Evolutionary conservation across 92 coral and sea anemone species (phyloP).

Genomic region (Meandrina meandrites): DNA sequence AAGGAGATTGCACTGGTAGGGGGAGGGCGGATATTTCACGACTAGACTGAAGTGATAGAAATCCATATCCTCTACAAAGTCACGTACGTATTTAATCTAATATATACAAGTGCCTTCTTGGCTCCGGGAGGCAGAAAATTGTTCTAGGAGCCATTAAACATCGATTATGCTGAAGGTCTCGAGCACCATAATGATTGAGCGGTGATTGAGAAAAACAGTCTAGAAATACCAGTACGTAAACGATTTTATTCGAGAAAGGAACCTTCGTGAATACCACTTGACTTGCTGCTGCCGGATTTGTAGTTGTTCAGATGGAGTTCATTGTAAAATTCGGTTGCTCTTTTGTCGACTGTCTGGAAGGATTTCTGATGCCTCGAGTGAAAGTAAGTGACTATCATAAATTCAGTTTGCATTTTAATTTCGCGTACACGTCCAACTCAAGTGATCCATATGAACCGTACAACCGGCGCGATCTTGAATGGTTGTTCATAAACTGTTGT

Average conservation of each 20-base stretch:
- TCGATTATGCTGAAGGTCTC: background rate
- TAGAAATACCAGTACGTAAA: background rate
- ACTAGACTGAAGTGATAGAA: background rate
- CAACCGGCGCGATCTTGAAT: background rate
- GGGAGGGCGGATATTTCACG: background rate
- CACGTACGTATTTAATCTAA: background rate
- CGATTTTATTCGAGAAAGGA: slow-evolving; percentile 2
- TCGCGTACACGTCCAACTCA: background rate
- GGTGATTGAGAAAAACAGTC: background rate
- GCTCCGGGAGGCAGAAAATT: slow-evolving; percentile 1
- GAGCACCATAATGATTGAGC: background rate
- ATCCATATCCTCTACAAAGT: background rate
- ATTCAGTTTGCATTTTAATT: background rate
- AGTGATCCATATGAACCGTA: background rate
- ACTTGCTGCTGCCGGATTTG: background rate
- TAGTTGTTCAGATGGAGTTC: background rate
- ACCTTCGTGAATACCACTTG: background rate
- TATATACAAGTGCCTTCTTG: background rate
- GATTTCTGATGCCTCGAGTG: background rate
- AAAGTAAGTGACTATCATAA: background rate
- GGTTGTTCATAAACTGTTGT: background rate
- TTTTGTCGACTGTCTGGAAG: background rate
- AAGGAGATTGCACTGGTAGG: background rate
- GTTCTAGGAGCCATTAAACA: background rate
- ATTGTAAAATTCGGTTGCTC: background rate